Percentiles rank a stretch among this genome's conserved stretches.
Conservation (phyloP, 2,113 vertebrate species). For the Salvelinus fontinalis region DNA sequence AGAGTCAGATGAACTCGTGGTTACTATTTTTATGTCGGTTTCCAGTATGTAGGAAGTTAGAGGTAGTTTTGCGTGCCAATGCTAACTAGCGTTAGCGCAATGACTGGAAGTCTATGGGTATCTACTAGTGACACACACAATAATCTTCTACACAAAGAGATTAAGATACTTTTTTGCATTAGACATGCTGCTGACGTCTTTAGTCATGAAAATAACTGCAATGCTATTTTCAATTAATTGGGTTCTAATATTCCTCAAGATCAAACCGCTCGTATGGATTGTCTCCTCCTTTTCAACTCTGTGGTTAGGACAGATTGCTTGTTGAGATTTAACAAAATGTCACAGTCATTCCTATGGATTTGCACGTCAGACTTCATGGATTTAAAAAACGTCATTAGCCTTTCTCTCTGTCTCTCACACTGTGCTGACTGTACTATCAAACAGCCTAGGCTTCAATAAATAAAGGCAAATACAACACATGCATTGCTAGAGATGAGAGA, state of each 20-base stretch:
- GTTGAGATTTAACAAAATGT: constrained; percentile 55
- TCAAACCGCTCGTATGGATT: neutral
- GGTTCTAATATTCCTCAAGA: neutral
- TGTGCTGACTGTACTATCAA: neutral
- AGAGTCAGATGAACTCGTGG: too few relatives aligned
- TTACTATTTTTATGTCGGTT: too few relatives aligned
- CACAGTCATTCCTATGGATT: constrained; percentile 45
- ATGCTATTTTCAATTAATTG: too few relatives aligned
- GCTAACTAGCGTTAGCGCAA: too few relatives aligned
- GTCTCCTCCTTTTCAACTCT: constrained; percentile 17
- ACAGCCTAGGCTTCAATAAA: neutral
- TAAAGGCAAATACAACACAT: neutral
- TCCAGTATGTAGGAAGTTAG: too few relatives aligned
- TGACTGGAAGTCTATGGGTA: too few relatives aligned
- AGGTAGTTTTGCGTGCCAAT: too few relatives aligned
- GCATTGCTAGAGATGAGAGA: neutral
- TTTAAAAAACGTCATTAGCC: constrained; percentile 58
- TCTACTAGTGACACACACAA: too few relatives aligned
- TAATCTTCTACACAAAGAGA: too few relatives aligned
- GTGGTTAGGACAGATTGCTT: constrained; percentile 33
- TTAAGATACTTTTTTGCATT: too few relatives aligned
- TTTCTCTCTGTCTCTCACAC: constrained; percentile 36
- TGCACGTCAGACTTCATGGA: constrained; percentile 36
- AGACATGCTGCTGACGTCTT: too few relatives aligned
- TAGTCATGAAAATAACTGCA: too few relatives aligned